Conservation (phyloP, 1,140 invertebrate genomes). For the Diorhabda carinulata region DNA sequence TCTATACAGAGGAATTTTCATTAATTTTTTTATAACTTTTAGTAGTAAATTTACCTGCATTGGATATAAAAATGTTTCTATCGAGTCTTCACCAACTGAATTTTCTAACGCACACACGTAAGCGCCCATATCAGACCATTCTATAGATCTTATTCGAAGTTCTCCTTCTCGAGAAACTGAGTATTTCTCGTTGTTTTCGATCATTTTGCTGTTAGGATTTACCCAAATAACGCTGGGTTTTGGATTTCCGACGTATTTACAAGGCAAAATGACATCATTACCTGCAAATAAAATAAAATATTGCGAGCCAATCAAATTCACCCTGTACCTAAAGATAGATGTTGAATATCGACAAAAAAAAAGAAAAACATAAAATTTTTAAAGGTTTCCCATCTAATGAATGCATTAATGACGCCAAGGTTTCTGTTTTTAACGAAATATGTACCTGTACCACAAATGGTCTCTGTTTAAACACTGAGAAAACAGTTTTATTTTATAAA, state of each 20-base stretch:
- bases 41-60: conserved; percentile 53
- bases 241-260: conserved; percentile 62
- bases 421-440: no score
- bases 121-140: conserved; percentile 75
- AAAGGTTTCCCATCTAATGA: no score
- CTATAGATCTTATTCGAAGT: conserved; percentile 63
- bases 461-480: no score
- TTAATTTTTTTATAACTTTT: neutral
- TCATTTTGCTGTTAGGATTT: conserved; percentile 54
- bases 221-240: conserved; percentile 64
- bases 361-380: no score
- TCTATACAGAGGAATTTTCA: neutral
- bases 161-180: conserved; percentile 64
- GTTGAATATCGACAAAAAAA: neutral
- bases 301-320: neutral
- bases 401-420: no score
- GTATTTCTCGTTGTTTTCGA: conserved; percentile 55
- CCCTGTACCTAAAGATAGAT: neutral
- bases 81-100: conserved; percentile 58
- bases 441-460: no score
- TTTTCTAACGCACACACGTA: conserved; percentile 74
- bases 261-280: conserved; percentile 64
- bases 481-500: no score
- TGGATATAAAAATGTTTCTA: conserved; percentile 74
- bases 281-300: conserved; percentile 46